phyloP scores from a whole-genome alignment of 2,888 invertebrate genomes.

The Leptogaster cylindrica region DNA sequence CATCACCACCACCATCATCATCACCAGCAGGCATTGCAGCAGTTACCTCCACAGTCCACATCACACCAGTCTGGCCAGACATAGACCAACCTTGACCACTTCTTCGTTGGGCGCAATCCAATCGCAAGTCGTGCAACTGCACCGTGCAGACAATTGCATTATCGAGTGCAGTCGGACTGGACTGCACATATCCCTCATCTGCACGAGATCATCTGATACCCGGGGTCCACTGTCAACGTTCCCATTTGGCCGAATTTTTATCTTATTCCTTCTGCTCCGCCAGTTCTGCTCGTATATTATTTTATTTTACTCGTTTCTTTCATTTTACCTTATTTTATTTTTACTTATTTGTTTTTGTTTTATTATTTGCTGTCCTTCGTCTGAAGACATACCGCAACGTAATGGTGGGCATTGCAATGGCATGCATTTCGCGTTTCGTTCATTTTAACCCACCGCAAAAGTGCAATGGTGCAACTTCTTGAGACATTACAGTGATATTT shows the following conservation, averaged over 20 bases:
- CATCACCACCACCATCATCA: background rate
- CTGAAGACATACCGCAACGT: background rate
- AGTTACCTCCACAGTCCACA: no score
- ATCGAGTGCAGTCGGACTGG: conserved; percentile 29
- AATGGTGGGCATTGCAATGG: conserved; percentile 7
- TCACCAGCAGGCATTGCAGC: no score
- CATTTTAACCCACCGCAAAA: background rate
- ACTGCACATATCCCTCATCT: conserved; percentile 18
- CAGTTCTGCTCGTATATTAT: background rate
- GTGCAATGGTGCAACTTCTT: background rate
- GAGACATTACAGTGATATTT: conserved; percentile 1
- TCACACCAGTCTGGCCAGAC: background rate
- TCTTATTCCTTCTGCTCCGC: background rate
- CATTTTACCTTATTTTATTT: no score
- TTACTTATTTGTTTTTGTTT: no score
- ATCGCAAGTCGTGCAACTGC: conserved; percentile 13
- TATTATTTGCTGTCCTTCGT: background rate
- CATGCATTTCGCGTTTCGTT: background rate
- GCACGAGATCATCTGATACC: conserved; percentile 33
- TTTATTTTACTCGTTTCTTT: no score
- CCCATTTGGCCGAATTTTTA: conserved; percentile 37
- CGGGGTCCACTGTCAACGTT: conserved; percentile 20
- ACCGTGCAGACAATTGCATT: conserved; percentile 31
- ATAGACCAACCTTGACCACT: conserved; percentile 38
- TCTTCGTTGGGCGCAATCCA: conserved; percentile 23